Conservation (phyloP, 2,113 vertebrate species). For the Raja brachyura region DNA sequence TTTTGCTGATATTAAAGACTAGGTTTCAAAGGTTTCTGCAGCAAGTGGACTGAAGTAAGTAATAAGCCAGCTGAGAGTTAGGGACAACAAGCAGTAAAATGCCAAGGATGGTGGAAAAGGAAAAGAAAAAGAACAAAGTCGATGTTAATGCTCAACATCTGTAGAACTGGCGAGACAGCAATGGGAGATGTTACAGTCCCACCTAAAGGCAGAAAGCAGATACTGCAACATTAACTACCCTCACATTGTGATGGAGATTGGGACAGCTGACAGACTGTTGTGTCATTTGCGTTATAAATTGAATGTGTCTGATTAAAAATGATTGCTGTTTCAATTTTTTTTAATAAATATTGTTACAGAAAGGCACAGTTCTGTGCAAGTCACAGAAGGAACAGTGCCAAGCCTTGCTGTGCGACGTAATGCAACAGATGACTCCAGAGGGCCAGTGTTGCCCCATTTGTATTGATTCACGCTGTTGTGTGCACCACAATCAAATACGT, state of each 20-base stretch:
- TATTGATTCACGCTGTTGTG: background rate
- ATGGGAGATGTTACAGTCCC: background rate
- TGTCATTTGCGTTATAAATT: background rate
- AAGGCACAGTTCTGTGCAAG: background rate
- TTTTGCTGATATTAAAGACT: no score
- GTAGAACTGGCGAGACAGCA: background rate
- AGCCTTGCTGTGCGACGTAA: background rate
- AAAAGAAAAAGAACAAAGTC: background rate
- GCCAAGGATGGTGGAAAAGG: background rate
- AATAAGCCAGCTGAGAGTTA: background rate
- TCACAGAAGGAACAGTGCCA: background rate
- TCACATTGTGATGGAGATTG: background rate
- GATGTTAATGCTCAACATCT: background rate
- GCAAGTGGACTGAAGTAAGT: background rate
- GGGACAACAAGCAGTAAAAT: background rate
- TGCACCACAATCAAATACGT: background rate
- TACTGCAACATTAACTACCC: background rate
- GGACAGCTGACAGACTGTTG: no score
- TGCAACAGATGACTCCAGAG: background rate
- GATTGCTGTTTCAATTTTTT: background rate
- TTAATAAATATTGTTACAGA: background rate
- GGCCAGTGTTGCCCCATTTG: slow-evolving; percentile 10
- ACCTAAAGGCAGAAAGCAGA: background rate
- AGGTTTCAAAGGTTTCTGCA: background rate
- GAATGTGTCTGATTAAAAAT: background rate